A percentile compares a stretch with the other conserved stretches of the same genome.
Evolutionary conservation across 2,113 vertebrate genomes (phyloP).

Genomic region (Pluvianellus socialis): DNA sequence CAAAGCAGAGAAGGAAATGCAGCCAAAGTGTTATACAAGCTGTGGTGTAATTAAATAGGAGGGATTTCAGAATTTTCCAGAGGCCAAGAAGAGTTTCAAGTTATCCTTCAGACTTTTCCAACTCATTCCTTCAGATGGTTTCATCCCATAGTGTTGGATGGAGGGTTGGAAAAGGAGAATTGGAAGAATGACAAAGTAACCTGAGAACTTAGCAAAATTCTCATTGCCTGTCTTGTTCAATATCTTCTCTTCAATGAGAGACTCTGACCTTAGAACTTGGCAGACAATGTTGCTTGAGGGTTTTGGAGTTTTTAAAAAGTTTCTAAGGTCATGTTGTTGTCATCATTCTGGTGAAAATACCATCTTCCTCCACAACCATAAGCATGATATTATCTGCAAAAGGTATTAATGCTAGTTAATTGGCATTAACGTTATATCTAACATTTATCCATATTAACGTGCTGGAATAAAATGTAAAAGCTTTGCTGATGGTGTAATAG

Average conservation of each 20-base stretch:
- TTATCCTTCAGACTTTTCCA: slow-evolving; percentile 39
- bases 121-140: slow-evolving; percentile 29
- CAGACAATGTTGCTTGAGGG: neutral
- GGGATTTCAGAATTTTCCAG: slow-evolving; percentile 54
- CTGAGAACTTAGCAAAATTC: slow-evolving; percentile 17
- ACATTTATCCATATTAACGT: neutral
- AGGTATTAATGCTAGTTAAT: neutral
- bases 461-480: neutral
- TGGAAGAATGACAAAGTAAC: slow-evolving; percentile 49
- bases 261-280: slow-evolving; percentile 36
- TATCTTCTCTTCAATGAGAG: neutral
- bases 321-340: neutral
- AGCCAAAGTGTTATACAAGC: slow-evolving; percentile 66
- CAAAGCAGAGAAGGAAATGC: slow-evolving; percentile 40
- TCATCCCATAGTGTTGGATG: slow-evolving; percentile 14
- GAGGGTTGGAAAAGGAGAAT: slow-evolving; percentile 16
- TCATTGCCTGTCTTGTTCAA: neutral
- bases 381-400: neutral
- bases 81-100: slow-evolving; percentile 32
- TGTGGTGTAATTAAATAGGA: slow-evolving; percentile 38
- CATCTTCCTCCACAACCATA: neutral
- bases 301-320: neutral
- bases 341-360: neutral
- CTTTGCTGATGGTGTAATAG: neutral
- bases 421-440: neutral